phyloP scores from a whole-genome alignment of 2,888 invertebrate genomes.

The Drosophila basisetae region DNA sequence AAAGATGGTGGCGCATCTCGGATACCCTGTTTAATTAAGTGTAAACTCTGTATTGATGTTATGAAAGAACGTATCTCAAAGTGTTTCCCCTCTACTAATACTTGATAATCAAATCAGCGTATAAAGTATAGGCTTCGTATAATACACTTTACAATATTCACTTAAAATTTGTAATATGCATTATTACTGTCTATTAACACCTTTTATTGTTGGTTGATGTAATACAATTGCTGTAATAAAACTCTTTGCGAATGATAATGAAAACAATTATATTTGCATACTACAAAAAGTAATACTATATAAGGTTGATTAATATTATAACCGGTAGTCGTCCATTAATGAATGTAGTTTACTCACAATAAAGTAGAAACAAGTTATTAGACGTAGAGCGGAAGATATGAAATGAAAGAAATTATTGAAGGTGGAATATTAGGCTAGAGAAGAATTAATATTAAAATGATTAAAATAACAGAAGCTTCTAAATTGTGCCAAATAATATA shows the following conservation, averaged over 20 bases:
- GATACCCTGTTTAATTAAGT: not conserved
- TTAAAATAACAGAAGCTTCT: not conserved
- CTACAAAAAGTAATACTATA: conserved; percentile 14
- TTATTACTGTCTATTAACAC: conserved; percentile 18
- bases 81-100: not conserved
- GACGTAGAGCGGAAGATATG: not conserved
- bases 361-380: conserved; percentile 6
- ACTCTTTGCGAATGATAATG: not conserved
- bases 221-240: not conserved
- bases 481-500: not conserved
- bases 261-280: conserved; percentile 16
- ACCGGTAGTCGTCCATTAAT: conserved; percentile 15
- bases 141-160: not conserved
- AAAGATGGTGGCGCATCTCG: not conserved
- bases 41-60: not conserved
- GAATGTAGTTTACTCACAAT: conserved; percentile 1
- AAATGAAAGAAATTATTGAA: not conserved
- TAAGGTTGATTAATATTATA: not conserved
- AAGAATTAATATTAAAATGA: not conserved
- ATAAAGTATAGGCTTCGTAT: no score
- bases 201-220: not conserved
- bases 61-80: not conserved
- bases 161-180: not conserved
- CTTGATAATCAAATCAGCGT: not conserved
- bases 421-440: not conserved